Percentiles rank a stretch among this genome's conserved stretches.
These are phyloP conservation scores for Heliangelus exortis DNA, from an alignment of 2,797 vertebrate genomes.

Conservation along the genomic window DNA sequence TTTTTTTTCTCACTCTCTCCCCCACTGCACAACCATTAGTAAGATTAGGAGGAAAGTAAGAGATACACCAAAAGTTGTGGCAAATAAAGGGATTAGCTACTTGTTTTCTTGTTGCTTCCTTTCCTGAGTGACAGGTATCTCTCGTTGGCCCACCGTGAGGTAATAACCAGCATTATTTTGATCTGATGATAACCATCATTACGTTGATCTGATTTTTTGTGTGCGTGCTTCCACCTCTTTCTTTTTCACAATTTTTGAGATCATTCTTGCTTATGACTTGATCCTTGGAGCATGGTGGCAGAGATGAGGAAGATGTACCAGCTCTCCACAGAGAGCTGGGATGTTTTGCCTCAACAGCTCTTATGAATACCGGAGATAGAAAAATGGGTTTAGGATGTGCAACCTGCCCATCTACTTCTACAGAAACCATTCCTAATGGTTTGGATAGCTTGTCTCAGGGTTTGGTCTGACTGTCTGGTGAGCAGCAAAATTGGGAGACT, in stretches of 20 bases:
- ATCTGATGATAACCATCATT: neutral
- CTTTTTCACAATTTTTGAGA: neutral
- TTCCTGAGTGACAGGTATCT: fast-evolving
- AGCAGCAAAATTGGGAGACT: neutral
- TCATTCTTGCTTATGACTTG: neutral
- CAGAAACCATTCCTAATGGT: neutral
- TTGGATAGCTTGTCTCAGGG: neutral
- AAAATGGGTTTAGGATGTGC: fast-evolving
- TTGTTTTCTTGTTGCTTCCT: neutral
- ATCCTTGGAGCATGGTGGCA: fast-evolving
- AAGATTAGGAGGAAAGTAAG: neutral
- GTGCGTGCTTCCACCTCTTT: neutral
- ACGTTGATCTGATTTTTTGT: too few relatives aligned
- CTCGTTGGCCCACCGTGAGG: fast-evolving
- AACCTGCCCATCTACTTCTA: too few relatives aligned
- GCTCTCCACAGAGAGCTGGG: fast-evolving
- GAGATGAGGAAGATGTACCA: fast-evolving
- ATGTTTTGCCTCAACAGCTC: too few relatives aligned
- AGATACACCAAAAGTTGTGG: neutral
- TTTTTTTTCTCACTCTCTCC: neutral
- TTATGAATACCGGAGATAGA: too few relatives aligned
- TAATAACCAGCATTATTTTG: neutral
- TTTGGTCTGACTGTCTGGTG: fast-evolving
- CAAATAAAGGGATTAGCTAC: neutral
- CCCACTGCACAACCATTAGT: fast-evolving